Evolutionary conservation across 1,140 invertebrate species (phyloP).

Genomic region (Euura lappo): DNA sequence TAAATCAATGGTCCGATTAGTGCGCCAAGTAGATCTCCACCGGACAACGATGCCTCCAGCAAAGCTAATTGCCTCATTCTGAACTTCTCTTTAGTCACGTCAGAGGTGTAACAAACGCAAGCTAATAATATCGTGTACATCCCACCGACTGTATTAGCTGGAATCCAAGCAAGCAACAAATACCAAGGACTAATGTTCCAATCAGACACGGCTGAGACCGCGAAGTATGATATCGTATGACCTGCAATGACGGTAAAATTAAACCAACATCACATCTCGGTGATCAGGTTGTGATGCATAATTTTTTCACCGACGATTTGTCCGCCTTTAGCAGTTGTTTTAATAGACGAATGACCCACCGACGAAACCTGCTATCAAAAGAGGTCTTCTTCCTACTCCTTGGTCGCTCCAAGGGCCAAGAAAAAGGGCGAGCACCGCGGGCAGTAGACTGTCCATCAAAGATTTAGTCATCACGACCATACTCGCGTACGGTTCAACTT

Average conservation of each 20-base stretch:
- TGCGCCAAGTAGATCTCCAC: constrained; percentile 65
- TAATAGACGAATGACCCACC: constrained; percentile 48
- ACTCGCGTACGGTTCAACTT: constrained; percentile 68
- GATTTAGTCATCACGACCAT: constrained; percentile 65
- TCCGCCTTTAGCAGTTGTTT: not conserved
- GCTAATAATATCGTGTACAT: constrained; percentile 65
- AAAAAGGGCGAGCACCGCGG: constrained; percentile 69
- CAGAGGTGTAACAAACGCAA: constrained; percentile 68
- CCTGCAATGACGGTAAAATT: constrained; percentile 21
- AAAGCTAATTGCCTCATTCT: constrained; percentile 65
- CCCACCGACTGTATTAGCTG: constrained; percentile 65
- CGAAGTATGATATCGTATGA: constrained; percentile 31
- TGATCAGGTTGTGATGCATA: constrained; percentile 39
- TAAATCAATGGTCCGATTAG: constrained; percentile 63
- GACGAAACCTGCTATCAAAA: constrained; percentile 63
- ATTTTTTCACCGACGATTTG: constrained; percentile 20
- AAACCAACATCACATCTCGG: not conserved
- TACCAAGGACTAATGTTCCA: constrained; percentile 63
- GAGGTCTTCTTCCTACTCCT: constrained; percentile 72
- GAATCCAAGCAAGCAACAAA: constrained; percentile 65
- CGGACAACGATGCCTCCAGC: constrained; percentile 64
- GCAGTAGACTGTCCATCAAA: constrained; percentile 67
- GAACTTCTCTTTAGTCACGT: constrained; percentile 63
- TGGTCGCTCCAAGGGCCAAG: constrained; percentile 44
- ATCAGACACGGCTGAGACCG: constrained; percentile 31